Base-by-base conservation (phyloP, 1,140 invertebrate species). In the Drosophila subpulchrella region DNA sequence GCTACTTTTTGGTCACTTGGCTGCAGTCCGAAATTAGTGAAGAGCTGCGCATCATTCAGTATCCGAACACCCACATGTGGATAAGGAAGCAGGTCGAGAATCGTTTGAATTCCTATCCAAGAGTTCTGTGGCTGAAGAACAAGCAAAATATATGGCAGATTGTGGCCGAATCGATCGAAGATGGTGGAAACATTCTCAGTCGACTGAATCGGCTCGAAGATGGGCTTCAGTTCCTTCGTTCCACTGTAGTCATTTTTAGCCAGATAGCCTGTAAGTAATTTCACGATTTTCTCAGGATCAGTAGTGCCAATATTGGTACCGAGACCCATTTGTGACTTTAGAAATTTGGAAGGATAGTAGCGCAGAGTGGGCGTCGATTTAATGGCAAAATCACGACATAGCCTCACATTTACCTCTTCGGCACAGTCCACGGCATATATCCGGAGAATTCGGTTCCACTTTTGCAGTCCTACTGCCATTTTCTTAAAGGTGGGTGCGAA, bases 401-500 rank as follows among this genome's bases (percentile, higher is more conserved):
- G 42, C 34, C 95, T 94, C 88, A 95, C 95, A 79, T 97, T 97
- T 41, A 95, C 94, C 73, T 97, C 95, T 77, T 95, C 94, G 2
- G 96, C 95, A 93, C 97, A 98, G 84, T 96, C 94, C 41, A 95
- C 92, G 15, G 94, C 94, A 44, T 91, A 93, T 15, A 95, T 77
- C 47, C 90, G 85, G 17, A 95, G 80, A 20, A 94, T 70, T 55
- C 93, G 92, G 62, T 91, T 92, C 94, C 94, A 95, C 6, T 81
- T 68, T 30, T 86, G 75, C n/a, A 97, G 91, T 80, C 96, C 94
- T 27, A 92, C 91, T 0, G 96, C 96, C 48, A 98, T 92, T 11
- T 92, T 82, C 93, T 96, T 97, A 94, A 95, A 98, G 34, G 93
- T 94, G 0, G 96, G 95, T 12, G 97, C 96, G 91, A 97, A 98